Evolutionary conservation across 2,797 vertebrate genomes (phyloP).

Genomic region (Momotus momota): DNA sequence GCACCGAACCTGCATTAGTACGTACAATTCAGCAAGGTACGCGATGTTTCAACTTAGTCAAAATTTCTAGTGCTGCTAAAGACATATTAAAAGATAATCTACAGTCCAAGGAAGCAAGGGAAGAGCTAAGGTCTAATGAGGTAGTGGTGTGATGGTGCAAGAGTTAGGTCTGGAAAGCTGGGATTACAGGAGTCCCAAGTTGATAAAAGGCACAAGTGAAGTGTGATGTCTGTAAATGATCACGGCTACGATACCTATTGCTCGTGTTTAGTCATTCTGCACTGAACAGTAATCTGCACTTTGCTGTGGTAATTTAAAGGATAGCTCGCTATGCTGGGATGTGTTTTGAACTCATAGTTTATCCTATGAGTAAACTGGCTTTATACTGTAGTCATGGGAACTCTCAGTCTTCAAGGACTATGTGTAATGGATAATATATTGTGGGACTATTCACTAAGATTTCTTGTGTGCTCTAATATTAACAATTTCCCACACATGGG

Average conservation of each 20-base stretch:
- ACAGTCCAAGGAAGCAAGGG: background rate
- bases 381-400: conserved; percentile 59
- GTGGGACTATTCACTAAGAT: conserved; percentile 7
- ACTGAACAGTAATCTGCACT: background rate
- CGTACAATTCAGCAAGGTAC: background rate
- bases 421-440: conserved; percentile 64
- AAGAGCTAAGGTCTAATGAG: background rate
- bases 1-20: background rate
- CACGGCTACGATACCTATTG: background rate
- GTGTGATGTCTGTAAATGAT: background rate
- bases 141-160: background rate
- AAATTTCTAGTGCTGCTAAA: background rate
- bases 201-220: background rate
- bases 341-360: background rate
- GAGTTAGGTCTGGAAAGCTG: background rate
- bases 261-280: background rate
- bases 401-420: conserved; percentile 32
- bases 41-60: background rate
- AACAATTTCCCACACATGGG: conserved; percentile 51
- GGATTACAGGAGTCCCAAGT: accelerated
- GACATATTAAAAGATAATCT: background rate
- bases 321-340: background rate
- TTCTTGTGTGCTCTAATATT: conserved; percentile 50
- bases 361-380: background rate
- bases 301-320: background rate